Base-by-base conservation (phyloP, 2,888 invertebrate genomes). In the Erpobdella octoculata region DNA sequence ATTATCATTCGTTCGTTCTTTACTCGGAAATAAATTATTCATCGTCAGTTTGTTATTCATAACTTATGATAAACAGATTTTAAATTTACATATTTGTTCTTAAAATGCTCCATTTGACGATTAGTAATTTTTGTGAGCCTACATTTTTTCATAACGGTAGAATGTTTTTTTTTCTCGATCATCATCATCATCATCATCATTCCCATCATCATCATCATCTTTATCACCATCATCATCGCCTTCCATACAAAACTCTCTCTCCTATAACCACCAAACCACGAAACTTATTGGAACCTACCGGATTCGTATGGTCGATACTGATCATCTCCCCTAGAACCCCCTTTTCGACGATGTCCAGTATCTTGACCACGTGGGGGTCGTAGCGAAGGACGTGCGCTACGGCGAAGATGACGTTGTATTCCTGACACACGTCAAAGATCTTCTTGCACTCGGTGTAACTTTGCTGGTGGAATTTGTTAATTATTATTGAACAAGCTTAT, bases 241-340 rank as follows among this genome's bases (percentile, higher is more conserved):
- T 25, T 12, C 53, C 5, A 25, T 28, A 53, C 28, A 18, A 41
- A n/a, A 46, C 5, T 5, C 18, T 5, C 46, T 1, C 5, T 5
- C 18, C 21, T 21, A 46, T 5, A 18, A 46, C 46, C 5, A 5
- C 21, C 5, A 5, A n/a, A 3, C 8, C 53, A 53, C 28, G 21
- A 53, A 25, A 3, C 3, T 28, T 28, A 53, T 15, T 8, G 15
- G 2, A 25, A 53, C 53, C 53, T 28, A 69, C 69, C 1, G 69
- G 69, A 33, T 69, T 38, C 18, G 69, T 69, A 37, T 69, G 69
- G 58, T 69, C 58, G 37, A 69, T 69, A 37, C 69, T 69, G 53
- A 69, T 58, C 35, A 69, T 46, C 18, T 69, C 69, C 6, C 69
- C 69, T 1, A 69, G 33, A 18, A 58, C 33, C 15, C 69, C 69